Percentiles rank a stretch among this genome's conserved stretches.
Conservation (phyloP, 2,113 vertebrate species). For the Ophthalmolycus amberensis region DNA sequence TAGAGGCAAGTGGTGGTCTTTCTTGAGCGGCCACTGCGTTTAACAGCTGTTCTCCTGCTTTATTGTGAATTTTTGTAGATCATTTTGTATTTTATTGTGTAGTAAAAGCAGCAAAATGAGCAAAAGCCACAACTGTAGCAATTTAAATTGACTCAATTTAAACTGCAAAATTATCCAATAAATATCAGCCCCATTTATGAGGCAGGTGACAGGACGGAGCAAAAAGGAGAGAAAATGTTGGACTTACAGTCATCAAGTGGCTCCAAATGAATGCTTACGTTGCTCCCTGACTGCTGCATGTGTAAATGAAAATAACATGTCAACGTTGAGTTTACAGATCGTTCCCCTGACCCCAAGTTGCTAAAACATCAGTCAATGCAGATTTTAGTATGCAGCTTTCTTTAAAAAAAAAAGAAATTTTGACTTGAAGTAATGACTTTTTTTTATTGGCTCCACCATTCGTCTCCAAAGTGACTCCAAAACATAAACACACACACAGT, state of each 20-base stretch:
- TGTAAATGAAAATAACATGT: background rate
- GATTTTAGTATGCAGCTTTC: background rate
- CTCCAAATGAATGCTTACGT: background rate
- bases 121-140: background rate
- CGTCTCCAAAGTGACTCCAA: background rate
- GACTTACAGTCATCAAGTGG: background rate
- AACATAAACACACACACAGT: background rate
- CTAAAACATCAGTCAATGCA: background rate
- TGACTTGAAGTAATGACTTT: background rate
- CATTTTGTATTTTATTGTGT: too few relatives aligned
- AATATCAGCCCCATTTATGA: background rate
- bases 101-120: background rate
- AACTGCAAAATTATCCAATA: background rate
- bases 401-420: background rate
- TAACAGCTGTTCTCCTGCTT: too few relatives aligned
- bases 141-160: background rate
- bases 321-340: background rate
- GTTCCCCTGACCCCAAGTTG: background rate
- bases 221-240: background rate
- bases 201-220: background rate
- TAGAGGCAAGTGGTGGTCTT: too few relatives aligned
- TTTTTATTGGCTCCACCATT: background rate
- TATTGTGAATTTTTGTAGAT: too few relatives aligned
- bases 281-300: background rate
- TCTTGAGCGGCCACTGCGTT: too few relatives aligned